Evolutionary conservation across 2,888 invertebrate genomes (phyloP), one percentile per base, ranked within the genome.

Genomic region (Scaptomyza parva): DNA sequence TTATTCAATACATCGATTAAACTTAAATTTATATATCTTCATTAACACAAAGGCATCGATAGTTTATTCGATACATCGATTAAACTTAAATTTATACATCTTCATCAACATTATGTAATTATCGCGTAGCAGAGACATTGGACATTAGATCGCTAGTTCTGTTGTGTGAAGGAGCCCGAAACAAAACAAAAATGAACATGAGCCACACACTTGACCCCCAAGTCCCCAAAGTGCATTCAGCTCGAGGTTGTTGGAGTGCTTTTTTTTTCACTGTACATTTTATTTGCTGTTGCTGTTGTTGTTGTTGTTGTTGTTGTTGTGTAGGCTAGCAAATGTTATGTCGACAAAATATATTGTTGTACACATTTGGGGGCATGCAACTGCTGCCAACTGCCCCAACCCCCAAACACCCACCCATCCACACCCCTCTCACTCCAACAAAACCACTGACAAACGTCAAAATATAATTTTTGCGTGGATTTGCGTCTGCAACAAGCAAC

Each of bases 401-500:
- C 6, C 2, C 33, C 33, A 2, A 28, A 9, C n/a, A 14, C 9
- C 39, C 14, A n/a, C 2, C 35, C 8, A 17, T 17, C 5, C 4
- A 17, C 17, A 17, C 37, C 8, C 2, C 45, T 57, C 28, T 11
- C 35, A 11, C 22, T 24, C 30, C 54, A 1, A 1, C 48, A 35
- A 35, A 35, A 33, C 68, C 71, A 62, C 80, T 76, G 73, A 77
- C 75, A 83, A 83, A 75, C 58, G 81, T 81, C 84, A 82, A 82
- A 82, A 82, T 81, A 82, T 78, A 82, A 82, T 82, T 83, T 82
- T 77, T 82, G 81, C 81, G 84, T 82, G 81, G 84, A 82, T 83
- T 83, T 83, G 78, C 73, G 66, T 66, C 52, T 30, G 57, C 52
- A 47, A 51, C 58, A 44, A 18, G 17, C 44, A 60, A 0, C 55